phyloP scores from a whole-genome alignment of 2,113 vertebrate genomes.

The Forbesichthys papilliferus region DNA sequence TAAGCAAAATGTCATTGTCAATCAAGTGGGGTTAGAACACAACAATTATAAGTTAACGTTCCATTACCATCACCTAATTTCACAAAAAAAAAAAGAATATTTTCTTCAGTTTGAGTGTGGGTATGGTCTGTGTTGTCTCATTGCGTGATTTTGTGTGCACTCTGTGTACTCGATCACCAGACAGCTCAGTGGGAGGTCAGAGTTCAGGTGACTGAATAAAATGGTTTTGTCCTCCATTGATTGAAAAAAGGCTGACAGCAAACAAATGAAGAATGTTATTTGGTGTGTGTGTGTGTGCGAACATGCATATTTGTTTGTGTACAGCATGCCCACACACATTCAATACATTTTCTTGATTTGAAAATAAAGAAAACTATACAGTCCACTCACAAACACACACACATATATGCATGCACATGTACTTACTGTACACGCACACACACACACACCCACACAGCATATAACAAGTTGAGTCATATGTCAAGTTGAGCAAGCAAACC shows the following conservation, averaged over 20 bases:
- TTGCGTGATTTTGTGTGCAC: not conserved
- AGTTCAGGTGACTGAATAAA: slow-evolving; percentile 1
- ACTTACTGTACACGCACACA: not conserved
- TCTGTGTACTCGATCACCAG: not conserved
- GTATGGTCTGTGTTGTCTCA: not conserved
- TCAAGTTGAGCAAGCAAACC: too few species aligned
- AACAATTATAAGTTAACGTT: too few species aligned
- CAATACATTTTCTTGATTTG: not conserved
- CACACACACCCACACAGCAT: not conserved
- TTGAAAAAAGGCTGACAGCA: not conserved
- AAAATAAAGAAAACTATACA: not conserved
- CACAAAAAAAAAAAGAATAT: too few species aligned
- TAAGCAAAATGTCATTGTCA: too few species aligned
- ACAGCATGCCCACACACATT: not conserved
- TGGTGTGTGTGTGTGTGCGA: not conserved
- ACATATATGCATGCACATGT: not conserved
- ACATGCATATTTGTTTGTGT: not conserved
- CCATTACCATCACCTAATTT: too few species aligned
- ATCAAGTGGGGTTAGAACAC: too few species aligned
- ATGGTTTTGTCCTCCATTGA: not conserved
- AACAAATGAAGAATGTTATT: not conserved
- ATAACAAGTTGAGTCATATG: too few species aligned
- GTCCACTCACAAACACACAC: not conserved
- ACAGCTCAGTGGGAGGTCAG: not conserved
- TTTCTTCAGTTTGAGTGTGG: not conserved